phyloP scores from a whole-genome alignment of 2,113 vertebrate genomes.

The Dromiciops gliroides region DNA sequence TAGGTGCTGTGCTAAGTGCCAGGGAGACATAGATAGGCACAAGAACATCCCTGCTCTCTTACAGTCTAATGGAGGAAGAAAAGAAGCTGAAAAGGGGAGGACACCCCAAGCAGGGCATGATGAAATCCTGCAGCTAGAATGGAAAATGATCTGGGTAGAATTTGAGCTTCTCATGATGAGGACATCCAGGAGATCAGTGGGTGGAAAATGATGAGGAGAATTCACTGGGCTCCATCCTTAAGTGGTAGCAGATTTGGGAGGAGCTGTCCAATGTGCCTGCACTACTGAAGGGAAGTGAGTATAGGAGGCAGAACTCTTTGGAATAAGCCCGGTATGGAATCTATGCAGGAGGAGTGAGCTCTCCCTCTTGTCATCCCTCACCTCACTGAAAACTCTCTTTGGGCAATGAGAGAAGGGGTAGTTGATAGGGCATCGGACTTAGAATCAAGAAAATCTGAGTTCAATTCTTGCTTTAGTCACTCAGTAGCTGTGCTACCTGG shows the following conservation, averaged over 20 bases:
- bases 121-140: not conserved
- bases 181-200: not conserved
- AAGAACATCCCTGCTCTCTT: too few species aligned
- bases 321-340: too few species aligned
- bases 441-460: not conserved
- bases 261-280: not conserved
- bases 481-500: not conserved
- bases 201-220: not conserved
- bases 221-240: not conserved
- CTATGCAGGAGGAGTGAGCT: too few species aligned
- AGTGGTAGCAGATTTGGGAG: not conserved
- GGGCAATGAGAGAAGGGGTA: not conserved
- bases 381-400: not conserved
- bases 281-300: not conserved
- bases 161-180: not conserved
- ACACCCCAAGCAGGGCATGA: too few species aligned
- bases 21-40: too few species aligned
- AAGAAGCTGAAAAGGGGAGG: too few species aligned
- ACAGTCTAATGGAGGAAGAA: too few species aligned
- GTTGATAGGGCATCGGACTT: not conserved
- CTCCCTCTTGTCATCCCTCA: not conserved
- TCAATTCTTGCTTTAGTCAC: not conserved
- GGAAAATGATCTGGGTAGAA: not conserved
- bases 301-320: not conserved
- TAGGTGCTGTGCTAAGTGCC: too few species aligned